Conservation (phyloP, 2,888 invertebrate genomes). For the Hofmannophila pseudospretella region DNA sequence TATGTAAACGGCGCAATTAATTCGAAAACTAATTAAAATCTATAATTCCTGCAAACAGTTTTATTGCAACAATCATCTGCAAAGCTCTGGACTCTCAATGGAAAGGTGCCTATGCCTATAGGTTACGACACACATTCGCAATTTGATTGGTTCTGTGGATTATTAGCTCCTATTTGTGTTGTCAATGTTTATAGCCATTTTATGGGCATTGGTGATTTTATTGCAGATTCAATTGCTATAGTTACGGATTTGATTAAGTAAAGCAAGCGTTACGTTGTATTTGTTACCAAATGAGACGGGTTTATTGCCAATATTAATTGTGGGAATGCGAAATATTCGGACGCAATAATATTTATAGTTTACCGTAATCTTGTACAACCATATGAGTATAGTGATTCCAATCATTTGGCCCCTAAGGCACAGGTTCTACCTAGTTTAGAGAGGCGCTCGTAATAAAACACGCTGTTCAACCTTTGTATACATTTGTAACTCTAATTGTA, state of each 20-base stretch:
- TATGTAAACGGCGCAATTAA: too few species aligned
- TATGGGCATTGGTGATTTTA: constrained; percentile 67
- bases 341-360: background rate
- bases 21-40: too few species aligned
- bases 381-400: too few species aligned
- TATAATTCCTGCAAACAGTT: constrained; percentile 58
- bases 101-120: constrained; percentile 56
- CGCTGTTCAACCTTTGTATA: too few species aligned
- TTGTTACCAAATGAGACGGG: constrained; percentile 40
- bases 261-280: constrained; percentile 54
- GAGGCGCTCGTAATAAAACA: too few species aligned
- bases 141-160: constrained; percentile 62
- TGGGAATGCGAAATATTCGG: background rate
- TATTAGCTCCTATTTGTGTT: constrained; percentile 72
- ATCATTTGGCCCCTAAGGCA: too few species aligned
- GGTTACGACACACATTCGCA: constrained; percentile 30
- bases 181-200: constrained; percentile 72
- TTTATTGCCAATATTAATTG: constrained; percentile 29
- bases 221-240: constrained; percentile 65
- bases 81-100: constrained; percentile 34
- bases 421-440: too few species aligned
- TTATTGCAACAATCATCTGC: constrained; percentile 62
- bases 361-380: too few species aligned
- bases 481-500: too few species aligned
- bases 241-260: constrained; percentile 70